These are phyloP conservation scores for Rallus limicola DNA, from an alignment of 2,113 vertebrate species.

Conservation along the genomic window DNA sequence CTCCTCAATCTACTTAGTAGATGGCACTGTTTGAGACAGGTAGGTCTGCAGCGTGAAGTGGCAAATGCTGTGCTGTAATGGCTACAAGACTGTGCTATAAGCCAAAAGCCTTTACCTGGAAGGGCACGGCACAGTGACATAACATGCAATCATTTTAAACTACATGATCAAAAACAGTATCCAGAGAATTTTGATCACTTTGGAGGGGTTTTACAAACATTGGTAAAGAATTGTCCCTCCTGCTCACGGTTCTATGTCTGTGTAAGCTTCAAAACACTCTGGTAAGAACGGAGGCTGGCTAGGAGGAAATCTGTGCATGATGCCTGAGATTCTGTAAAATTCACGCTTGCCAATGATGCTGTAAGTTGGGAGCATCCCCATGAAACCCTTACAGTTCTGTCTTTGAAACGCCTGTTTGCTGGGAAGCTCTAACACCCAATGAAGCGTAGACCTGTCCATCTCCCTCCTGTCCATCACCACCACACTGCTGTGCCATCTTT, in stretches of 20 bases:
- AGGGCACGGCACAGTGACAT: not conserved
- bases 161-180: not conserved
- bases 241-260: no score
- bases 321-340: not conserved
- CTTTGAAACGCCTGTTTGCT: accelerated
- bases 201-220: not conserved
- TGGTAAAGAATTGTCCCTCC: not conserved
- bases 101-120: not conserved
- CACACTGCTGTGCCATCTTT: not conserved
- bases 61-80: not conserved
- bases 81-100: accelerated
- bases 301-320: not conserved
- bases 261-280: not conserved
- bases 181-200: not conserved
- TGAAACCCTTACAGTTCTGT: not conserved
- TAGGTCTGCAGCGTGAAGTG: not conserved
- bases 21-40: not conserved
- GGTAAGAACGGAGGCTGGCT: not conserved
- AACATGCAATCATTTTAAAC: not conserved
- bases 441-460: accelerated
- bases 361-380: not conserved
- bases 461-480: not conserved
- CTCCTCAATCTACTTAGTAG: not conserved
- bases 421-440: not conserved
- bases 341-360: not conserved